phyloP scores from a whole-genome alignment of 2,113 vertebrate species.

The Phoxinus phoxinus region DNA sequence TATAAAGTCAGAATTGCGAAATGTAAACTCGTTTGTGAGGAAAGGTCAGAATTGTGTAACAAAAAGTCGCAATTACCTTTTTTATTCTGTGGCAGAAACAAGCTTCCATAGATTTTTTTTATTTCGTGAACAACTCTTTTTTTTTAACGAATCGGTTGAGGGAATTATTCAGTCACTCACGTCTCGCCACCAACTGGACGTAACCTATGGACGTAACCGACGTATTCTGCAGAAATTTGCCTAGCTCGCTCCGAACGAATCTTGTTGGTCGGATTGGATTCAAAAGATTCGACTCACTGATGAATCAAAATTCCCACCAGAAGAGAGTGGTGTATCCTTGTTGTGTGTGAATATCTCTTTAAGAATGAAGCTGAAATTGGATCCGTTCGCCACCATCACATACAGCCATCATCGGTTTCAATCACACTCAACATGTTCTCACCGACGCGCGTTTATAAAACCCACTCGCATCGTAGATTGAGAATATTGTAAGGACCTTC shows the following conservation, averaged over 20 bases:
- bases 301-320: neutral
- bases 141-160: neutral
- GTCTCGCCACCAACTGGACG: neutral
- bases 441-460: slow-evolving; percentile 22
- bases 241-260: neutral
- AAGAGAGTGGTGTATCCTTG: neutral
- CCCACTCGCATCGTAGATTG: slow-evolving; percentile 13
- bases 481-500: neutral
- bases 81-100: too few species aligned
- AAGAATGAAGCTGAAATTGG: slow-evolving; percentile 72
- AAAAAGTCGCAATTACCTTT: too few species aligned
- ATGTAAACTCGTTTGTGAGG: too few species aligned
- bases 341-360: slow-evolving; percentile 65
- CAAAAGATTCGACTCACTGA: slow-evolving; percentile 15
- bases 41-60: too few species aligned
- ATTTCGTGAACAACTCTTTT: neutral
- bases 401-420: slow-evolving; percentile 57
- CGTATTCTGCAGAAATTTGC: neutral
- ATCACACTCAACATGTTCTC: slow-evolving; percentile 59
- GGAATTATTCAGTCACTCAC: neutral
- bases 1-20: too few species aligned
- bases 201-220: neutral
- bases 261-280: neutral
- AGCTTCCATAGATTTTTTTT: too few species aligned
- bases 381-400: slow-evolving; percentile 51